These are phyloP conservation scores for Coracopsis vasa DNA, from an alignment of 2,113 vertebrate genomes.

Conservation along the genomic window DNA sequence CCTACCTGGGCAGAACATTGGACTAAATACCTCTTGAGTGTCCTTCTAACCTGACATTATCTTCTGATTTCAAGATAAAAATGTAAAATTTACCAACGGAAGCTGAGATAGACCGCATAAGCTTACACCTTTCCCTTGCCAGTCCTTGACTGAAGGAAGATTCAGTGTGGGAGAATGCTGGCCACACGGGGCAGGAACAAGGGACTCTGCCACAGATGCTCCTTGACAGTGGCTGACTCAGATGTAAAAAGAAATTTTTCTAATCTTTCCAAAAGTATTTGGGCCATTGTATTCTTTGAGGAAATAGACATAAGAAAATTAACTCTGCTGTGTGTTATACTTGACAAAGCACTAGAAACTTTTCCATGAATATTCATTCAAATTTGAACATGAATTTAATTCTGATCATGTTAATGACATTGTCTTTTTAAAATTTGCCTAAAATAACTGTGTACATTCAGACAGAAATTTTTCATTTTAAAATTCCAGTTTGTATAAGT, in stretches of 20 bases:
- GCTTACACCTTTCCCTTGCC: neutral
- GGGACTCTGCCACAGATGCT: neutral
- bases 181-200: neutral
- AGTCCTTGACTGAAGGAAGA: neutral
- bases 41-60: neutral
- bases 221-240: neutral
- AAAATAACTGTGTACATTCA: neutral
- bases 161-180: neutral
- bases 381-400: neutral
- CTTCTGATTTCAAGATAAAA: neutral
- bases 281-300: neutral
- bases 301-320: neutral
- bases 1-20: neutral
- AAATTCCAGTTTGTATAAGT: neutral
- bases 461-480: neutral
- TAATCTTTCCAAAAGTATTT: neutral
- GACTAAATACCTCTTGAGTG: neutral
- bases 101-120: neutral
- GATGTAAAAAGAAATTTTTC: neutral
- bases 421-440: neutral
- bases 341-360: fast-evolving
- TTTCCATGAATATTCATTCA: neutral
- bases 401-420: neutral
- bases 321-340: neutral
- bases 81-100: neutral